phyloP scores from a whole-genome alignment of 2,888 invertebrate genomes.

The Netelia fuscicornis region DNA sequence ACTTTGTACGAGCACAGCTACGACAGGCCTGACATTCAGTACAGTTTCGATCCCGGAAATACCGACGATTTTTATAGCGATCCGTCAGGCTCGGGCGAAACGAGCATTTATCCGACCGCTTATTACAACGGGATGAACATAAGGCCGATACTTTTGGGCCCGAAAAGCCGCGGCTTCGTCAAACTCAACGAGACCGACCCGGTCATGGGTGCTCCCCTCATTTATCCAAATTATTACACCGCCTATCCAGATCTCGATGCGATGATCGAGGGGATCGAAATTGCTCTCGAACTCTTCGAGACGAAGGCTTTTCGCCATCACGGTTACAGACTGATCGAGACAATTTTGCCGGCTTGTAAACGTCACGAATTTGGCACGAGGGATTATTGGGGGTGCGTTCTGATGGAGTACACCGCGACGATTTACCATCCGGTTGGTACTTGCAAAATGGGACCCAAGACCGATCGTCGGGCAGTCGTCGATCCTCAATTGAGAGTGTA shows the following conservation, averaged over 20 bases:
- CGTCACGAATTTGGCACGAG: constrained; percentile 87
- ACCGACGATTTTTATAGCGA: constrained; percentile 87
- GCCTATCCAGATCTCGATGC: constrained; percentile 88
- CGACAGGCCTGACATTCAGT: constrained; percentile 89
- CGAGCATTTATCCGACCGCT: constrained; percentile 86
- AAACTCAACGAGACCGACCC: constrained; percentile 90
- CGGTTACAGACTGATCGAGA: constrained; percentile 87
- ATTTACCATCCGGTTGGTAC: constrained; percentile 90
- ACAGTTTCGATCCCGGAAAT: constrained; percentile 87
- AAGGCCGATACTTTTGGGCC: constrained; percentile 88
- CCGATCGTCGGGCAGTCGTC: constrained; percentile 88
- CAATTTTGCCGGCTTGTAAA: constrained; percentile 87
- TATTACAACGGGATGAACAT: constrained; percentile 88
- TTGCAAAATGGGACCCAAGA: constrained; percentile 89
- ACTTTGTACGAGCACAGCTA: constrained; percentile 85
- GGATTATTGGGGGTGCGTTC: constrained; percentile 89
- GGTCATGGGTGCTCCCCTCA: constrained; percentile 89
- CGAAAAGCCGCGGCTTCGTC: constrained; percentile 88
- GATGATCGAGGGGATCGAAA: constrained; percentile 88
- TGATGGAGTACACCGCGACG: constrained; percentile 89
- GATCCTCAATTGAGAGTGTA: constrained; percentile 88
- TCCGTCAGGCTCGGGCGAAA: constrained; percentile 86
- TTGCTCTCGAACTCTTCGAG: constrained; percentile 87
- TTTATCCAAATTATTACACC: constrained; percentile 90
- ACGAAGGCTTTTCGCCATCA: constrained; percentile 87